These are phyloP conservation scores for Gnathonemus longibarbis DNA, from an alignment of 2,113 vertebrate genomes.

Conservation along the genomic window DNA sequence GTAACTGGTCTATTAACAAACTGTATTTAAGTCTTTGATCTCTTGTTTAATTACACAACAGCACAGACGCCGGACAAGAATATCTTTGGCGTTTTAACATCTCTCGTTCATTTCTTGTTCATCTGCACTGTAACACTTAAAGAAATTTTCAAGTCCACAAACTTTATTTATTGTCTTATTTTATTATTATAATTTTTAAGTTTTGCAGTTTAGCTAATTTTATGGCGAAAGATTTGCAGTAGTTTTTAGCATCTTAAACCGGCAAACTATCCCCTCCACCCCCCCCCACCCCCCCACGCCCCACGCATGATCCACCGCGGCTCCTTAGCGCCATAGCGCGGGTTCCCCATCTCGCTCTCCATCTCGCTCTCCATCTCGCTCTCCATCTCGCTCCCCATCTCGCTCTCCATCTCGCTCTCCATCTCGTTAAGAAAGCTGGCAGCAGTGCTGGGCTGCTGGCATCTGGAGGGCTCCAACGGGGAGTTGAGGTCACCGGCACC, in stretches of 20 bases:
- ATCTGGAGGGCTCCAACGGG: constrained; percentile 12
- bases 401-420: background rate
- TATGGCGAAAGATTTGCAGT: background rate
- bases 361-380: background rate
- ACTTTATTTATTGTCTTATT: background rate
- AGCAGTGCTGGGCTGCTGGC: background rate
- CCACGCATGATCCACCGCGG: background rate
- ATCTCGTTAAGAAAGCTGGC: constrained; percentile 16
- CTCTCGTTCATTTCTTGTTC: background rate
- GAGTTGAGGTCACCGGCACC: constrained; percentile 16
- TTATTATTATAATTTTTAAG: background rate
- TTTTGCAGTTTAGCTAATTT: background rate
- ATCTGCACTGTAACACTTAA: background rate
- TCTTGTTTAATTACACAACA: background rate
- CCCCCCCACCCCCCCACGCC: background rate
- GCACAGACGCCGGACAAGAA: background rate
- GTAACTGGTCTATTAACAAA: background rate
- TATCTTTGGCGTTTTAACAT: background rate
- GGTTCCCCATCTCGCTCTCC: too few relatives aligned
- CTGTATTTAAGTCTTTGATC: background rate
- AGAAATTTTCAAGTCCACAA: background rate
- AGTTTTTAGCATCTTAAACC: background rate
- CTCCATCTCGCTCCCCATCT: background rate
- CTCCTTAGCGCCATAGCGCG: background rate
- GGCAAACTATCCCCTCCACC: background rate